These are phyloP conservation scores for Drosophila mayri DNA, from an alignment of 1,140 invertebrate genomes.

Conservation along the genomic window DNA sequence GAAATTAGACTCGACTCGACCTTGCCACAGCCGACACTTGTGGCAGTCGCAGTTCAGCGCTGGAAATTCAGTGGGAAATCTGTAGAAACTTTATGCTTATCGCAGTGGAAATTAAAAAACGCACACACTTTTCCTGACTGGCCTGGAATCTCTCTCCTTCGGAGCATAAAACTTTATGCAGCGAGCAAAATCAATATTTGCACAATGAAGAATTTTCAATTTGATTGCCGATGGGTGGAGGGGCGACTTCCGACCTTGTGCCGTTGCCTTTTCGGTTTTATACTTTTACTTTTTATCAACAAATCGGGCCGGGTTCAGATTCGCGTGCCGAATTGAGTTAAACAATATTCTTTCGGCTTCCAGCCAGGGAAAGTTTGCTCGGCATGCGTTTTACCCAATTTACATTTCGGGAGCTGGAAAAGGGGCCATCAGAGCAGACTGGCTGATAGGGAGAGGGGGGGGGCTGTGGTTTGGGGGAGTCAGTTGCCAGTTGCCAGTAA, in stretches of 20 bases:
- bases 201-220: constrained; percentile 61
- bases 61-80: constrained; percentile 20
- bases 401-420: constrained; percentile 51
- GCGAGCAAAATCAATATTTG: constrained; percentile 74
- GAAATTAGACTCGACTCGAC: constrained; percentile 31
- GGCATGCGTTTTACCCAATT: constrained; percentile 48
- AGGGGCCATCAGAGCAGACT: not conserved
- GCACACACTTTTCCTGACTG: constrained; percentile 34
- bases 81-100: constrained; percentile 31
- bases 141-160: constrained; percentile 7
- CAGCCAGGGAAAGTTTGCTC: constrained; percentile 42
- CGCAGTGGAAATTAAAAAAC: constrained; percentile 55
- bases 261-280: constrained; percentile 37
- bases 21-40: constrained; percentile 60
- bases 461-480: constrained; percentile 1
- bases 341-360: constrained; percentile 57
- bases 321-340: constrained; percentile 70
- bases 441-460: not conserved
- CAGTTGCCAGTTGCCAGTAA: constrained; percentile 8
- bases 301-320: constrained; percentile 43
- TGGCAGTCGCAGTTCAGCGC: constrained; percentile 46
- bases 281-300: constrained; percentile 41
- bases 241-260: constrained; percentile 20
- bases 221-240: constrained; percentile 39
- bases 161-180: constrained; percentile 56